Evolutionary conservation across 2,113 vertebrate species (phyloP).

Genomic region (Puffinus mauretanicus): DNA sequence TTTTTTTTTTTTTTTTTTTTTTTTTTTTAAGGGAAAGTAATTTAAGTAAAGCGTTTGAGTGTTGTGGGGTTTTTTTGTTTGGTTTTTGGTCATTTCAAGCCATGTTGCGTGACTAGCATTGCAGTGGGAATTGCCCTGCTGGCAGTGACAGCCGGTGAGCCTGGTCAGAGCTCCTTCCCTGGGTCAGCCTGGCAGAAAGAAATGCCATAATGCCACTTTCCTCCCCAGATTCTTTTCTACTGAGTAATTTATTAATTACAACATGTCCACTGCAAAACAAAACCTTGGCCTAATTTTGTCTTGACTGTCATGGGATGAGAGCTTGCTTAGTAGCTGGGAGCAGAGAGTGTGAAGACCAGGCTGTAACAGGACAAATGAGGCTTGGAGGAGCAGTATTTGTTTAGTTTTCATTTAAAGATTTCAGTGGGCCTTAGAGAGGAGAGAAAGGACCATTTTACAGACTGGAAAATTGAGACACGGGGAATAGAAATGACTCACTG

Average conservation of each 20-base stretch:
- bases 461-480: rapidly evolving
- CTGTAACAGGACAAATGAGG: rapidly evolving
- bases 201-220: conserved; percentile 9
- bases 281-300: background rate
- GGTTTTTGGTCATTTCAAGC: background rate
- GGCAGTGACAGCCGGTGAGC: conserved; percentile 9
- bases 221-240: background rate
- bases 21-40: background rate
- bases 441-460: background rate
- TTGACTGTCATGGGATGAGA: background rate
- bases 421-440: rapidly evolving
- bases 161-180: background rate
- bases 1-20: background rate
- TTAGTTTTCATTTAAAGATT: rapidly evolving
- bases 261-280: conserved; percentile 23
- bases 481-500: rapidly evolving
- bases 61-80: background rate
- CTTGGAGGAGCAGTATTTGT: background rate
- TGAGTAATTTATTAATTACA: conserved; percentile 61
- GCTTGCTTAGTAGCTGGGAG: background rate
- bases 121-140: background rate
- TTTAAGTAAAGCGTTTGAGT: background rate
- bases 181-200: conserved; percentile 49
- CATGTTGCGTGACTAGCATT: background rate
- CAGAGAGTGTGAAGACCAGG: background rate